These are phyloP conservation scores for Bombus huntii DNA, from an alignment of 1,140 invertebrate genomes.

Conservation along the genomic window DNA sequence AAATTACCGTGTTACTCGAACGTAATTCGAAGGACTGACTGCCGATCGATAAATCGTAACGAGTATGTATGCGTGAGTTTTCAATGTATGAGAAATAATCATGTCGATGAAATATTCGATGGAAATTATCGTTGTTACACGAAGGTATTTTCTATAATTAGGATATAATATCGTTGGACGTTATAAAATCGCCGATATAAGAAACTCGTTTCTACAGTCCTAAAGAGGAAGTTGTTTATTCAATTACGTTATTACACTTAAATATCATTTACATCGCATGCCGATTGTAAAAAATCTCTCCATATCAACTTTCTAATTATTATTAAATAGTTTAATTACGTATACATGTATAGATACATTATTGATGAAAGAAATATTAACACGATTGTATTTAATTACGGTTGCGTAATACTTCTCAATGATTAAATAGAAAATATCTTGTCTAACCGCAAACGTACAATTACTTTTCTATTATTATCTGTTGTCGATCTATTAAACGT, in stretches of 20 bases:
- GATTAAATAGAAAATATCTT: not conserved
- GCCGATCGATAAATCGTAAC: constrained; percentile 35
- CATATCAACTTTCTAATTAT: too few species aligned
- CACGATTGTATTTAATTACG: not conserved
- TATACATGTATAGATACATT: too few species aligned
- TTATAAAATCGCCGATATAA: not conserved
- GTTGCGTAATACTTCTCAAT: too few species aligned
- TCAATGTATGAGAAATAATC: constrained; percentile 29
- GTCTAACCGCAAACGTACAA: not conserved
- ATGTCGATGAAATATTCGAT: not conserved
- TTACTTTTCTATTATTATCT: not conserved
- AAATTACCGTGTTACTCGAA: constrained; percentile 21
- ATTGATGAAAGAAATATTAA: not conserved
- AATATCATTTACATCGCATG: too few species aligned
- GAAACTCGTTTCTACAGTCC: not conserved
- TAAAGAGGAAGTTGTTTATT: too few species aligned
- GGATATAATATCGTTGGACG: not conserved
- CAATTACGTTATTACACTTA: too few species aligned
- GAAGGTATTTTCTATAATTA: not conserved
- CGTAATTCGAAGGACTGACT: constrained; percentile 8
- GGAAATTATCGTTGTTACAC: not conserved
- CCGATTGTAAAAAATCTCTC: too few species aligned
- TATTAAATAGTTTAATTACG: too few species aligned
- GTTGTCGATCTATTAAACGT: too few species aligned
- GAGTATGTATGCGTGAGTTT: not conserved